Conservation (phyloP, 2,113 vertebrate genomes). For the Lophura nycthemera region DNA sequence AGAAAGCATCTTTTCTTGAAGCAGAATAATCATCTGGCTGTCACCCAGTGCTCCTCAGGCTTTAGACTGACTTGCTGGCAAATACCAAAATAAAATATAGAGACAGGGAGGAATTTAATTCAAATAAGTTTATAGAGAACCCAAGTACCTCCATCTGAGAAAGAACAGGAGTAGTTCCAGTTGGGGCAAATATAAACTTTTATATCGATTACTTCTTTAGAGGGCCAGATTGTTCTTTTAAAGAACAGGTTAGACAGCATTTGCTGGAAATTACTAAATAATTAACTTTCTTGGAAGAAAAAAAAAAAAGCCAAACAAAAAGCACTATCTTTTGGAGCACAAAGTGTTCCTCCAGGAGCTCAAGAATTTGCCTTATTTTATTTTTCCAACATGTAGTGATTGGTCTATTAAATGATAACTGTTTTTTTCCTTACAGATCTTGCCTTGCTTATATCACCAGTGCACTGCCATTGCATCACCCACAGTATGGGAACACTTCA, state of each 20-base stretch:
- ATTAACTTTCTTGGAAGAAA: not conserved
- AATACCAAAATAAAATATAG: not conserved
- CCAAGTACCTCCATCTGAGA: not conserved
- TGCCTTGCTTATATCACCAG: not conserved
- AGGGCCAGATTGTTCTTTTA: not conserved
- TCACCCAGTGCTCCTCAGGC: not conserved
- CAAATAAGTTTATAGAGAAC: not conserved
- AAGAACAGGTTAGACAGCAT: not conserved
- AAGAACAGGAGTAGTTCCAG: not conserved
- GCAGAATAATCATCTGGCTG: not conserved
- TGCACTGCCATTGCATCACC: not conserved
- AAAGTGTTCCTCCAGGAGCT: not conserved
- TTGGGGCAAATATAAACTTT: not conserved
- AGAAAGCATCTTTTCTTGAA: not conserved
- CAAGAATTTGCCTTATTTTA: not conserved
- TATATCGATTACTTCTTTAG: not conserved
- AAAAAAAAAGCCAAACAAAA: not conserved
- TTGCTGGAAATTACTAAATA: conserved; percentile 2
- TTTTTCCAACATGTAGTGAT: not conserved
- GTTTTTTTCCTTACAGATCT: not conserved
- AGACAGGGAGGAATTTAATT: not conserved
- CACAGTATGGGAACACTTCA: not conserved
- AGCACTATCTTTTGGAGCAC: not conserved
- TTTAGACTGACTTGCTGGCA: not conserved
- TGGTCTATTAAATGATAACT: not conserved